Percentiles rank a stretch among this genome's conserved stretches.
These are phyloP conservation scores for Poeciliopsis paucimaculata DNA, from an alignment of 2,797 vertebrate genomes.

Conservation along the genomic window DNA sequence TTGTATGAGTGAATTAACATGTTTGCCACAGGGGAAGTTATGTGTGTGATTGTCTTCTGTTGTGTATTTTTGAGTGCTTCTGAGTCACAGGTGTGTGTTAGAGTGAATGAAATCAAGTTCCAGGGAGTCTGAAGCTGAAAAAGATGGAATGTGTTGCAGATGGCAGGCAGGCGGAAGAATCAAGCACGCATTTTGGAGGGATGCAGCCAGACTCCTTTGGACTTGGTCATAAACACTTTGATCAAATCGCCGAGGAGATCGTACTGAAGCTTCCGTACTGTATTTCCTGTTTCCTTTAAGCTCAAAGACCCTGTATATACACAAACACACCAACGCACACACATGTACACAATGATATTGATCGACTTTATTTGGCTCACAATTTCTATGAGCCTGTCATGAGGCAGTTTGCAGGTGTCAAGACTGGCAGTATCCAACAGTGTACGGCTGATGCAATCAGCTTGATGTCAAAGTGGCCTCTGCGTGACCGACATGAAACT, in stretches of 20 bases:
- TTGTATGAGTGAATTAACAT: conserved; percentile 41
- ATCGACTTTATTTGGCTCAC: conserved; percentile 14
- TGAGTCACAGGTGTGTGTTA: conserved; percentile 31
- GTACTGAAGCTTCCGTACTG: conserved; percentile 3
- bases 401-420: conserved; percentile 26
- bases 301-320: conserved; percentile 1
- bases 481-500: conserved; percentile 17
- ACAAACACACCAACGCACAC: neutral
- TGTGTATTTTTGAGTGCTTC: conserved; percentile 43
- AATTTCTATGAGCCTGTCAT: conserved; percentile 1
- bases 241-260: conserved; percentile 27
- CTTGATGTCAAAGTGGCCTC: conserved; percentile 25
- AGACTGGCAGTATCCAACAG: neutral
- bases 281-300: conserved; percentile 9
- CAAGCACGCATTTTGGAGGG: conserved; percentile 9
- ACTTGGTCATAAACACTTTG: conserved; percentile 31
- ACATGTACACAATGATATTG: neutral
- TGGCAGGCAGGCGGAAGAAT: conserved; percentile 30
- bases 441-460: conserved; percentile 22
- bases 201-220: conserved; percentile 13
- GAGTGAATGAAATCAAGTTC: conserved; percentile 62
- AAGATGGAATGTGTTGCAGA: conserved; percentile 59
- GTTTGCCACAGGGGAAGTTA: conserved; percentile 31
- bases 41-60: conserved; percentile 29
- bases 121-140: conserved; percentile 58